Conservation (phyloP, 2,797 vertebrate genomes). For the Helicolenus hilgendorfi region DNA sequence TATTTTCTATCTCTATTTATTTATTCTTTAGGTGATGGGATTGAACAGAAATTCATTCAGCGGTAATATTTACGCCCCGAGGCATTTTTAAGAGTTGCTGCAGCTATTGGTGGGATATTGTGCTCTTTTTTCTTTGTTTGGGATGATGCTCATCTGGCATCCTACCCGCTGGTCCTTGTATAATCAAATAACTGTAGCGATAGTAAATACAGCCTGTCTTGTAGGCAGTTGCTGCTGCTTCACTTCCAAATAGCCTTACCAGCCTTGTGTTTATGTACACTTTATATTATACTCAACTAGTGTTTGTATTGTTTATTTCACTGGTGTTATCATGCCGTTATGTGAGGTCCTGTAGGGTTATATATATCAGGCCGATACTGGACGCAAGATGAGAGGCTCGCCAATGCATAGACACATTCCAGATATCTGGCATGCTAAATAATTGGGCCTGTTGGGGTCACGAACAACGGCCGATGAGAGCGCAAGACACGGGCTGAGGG, state of each 20-base stretch:
- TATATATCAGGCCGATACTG: neutral
- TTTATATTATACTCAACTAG: constrained; percentile 13
- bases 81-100: constrained; percentile 47
- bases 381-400: too few species aligned
- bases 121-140: constrained; percentile 64
- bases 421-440: too few species aligned
- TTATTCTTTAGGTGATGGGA: constrained; percentile 46
- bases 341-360: neutral
- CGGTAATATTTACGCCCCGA: constrained; percentile 4
- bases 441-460: too few species aligned
- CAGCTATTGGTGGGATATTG: constrained; percentile 61
- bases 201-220: constrained; percentile 40
- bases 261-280: constrained; percentile 2
- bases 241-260: constrained; percentile 11
- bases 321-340: neutral
- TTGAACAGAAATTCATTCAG: constrained; percentile 57
- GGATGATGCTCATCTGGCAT: constrained; percentile 28
- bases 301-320: constrained; percentile 16
- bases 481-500: too few species aligned
- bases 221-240: constrained; percentile 17
- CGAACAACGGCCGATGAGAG: too few species aligned
- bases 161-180: constrained; percentile 33
- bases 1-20: constrained; percentile 57
- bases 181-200: constrained; percentile 58
- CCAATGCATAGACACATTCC: too few species aligned